Evolutionary conservation across 2,888 invertebrate genomes (phyloP).

Genomic region (Stegophylla sp.): DNA sequence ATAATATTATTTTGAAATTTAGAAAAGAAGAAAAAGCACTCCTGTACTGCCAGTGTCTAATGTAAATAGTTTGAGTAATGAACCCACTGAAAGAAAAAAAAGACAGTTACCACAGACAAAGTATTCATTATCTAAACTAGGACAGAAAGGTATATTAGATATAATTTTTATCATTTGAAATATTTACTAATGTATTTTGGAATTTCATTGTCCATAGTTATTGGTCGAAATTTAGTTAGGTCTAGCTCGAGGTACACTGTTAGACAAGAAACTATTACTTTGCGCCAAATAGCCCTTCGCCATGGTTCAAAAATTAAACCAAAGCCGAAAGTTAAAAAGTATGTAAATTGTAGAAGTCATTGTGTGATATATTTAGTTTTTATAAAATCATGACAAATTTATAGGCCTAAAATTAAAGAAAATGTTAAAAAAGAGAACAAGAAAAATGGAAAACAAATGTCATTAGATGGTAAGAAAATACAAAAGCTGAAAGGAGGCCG

Average conservation of each 20-base stretch:
- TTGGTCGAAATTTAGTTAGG: slow-evolving; percentile 47
- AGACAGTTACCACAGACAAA: slow-evolving; percentile 46
- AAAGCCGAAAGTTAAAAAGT: slow-evolving; percentile 37
- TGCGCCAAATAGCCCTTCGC: slow-evolving; percentile 42
- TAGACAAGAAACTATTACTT: slow-evolving; percentile 49
- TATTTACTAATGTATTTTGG: neutral
- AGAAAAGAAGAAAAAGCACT: slow-evolving; percentile 53
- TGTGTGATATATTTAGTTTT: neutral
- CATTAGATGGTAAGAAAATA: slow-evolving; percentile 45
- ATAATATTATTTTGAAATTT: neutral
- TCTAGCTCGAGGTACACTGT: slow-evolving; percentile 42
- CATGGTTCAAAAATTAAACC: slow-evolving; percentile 47
- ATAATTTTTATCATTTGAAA: slow-evolving; percentile 14
- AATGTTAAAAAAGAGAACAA: slow-evolving; percentile 2
- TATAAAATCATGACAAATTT: neutral
- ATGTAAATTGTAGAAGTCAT: neutral
- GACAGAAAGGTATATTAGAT: slow-evolving; percentile 49
- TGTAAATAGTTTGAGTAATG: slow-evolving; percentile 17
- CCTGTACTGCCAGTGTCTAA: slow-evolving; percentile 20
- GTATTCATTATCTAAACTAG: slow-evolving; percentile 26
- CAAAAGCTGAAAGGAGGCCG: slow-evolving; percentile 46
- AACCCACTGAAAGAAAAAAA: slow-evolving; percentile 34
- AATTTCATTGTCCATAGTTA: slow-evolving; percentile 36
- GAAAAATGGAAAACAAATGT: slow-evolving; percentile 41
- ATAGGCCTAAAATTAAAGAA: slow-evolving; percentile 17